Conservation (phyloP, 2,113 vertebrate genomes). For the Corythaixoides concolor region DNA sequence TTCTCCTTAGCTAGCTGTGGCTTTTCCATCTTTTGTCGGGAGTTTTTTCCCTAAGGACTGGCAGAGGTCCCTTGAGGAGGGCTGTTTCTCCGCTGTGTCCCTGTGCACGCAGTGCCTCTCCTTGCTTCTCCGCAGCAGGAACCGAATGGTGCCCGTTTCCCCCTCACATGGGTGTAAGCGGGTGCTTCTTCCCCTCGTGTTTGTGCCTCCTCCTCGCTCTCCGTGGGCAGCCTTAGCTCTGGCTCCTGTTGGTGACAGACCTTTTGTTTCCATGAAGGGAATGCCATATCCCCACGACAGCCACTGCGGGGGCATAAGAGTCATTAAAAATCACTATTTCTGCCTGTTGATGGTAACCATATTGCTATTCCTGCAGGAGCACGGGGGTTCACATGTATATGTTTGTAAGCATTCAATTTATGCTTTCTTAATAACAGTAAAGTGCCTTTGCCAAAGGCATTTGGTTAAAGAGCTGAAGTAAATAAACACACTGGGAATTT, state of each 20-base stretch:
- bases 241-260: background rate
- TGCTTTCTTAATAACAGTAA: background rate
- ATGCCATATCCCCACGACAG: fast-evolving
- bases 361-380: background rate
- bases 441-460: background rate
- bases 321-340: background rate
- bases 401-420: background rate
- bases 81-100: background rate
- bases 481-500: background rate
- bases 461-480: background rate
- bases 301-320: background rate
- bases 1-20: background rate
- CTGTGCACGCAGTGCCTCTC: fast-evolving
- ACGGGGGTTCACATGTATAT: fast-evolving
- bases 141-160: background rate
- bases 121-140: background rate
- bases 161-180: background rate
- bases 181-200: background rate
- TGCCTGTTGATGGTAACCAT: background rate
- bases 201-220: background rate
- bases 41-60: background rate
- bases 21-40: background rate
- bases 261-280: background rate
- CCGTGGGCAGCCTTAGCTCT: fast-evolving
- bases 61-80: background rate